Percentiles rank a stretch among this genome's conserved stretches.
Evolutionary conservation across 2,797 vertebrate species (phyloP).

Genomic region (Coracias cyanogaster): DNA sequence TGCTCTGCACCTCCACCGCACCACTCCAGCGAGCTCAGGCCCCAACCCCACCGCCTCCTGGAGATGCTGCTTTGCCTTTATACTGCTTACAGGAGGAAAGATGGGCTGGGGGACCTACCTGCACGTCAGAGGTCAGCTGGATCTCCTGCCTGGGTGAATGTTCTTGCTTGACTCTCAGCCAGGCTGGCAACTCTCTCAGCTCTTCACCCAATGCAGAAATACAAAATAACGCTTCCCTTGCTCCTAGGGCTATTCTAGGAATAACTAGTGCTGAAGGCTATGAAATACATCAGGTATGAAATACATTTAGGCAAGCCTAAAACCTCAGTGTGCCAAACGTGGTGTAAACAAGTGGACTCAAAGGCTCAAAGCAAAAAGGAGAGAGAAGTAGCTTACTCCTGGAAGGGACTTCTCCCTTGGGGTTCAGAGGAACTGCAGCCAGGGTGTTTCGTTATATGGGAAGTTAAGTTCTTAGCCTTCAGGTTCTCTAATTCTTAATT

Average conservation of each 20-base stretch:
- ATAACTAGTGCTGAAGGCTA: neutral
- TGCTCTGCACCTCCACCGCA: neutral
- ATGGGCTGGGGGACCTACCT: accelerated
- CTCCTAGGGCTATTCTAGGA: neutral
- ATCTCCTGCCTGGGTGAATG: neutral
- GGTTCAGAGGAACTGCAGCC: neutral
- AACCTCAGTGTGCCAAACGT: neutral
- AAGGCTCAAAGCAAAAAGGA: neutral
- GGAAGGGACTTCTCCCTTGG: neutral
- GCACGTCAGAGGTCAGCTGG: accelerated
- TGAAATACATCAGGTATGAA: neutral
- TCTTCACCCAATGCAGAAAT: accelerated
- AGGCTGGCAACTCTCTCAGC: neutral
- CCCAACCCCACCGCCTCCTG: neutral
- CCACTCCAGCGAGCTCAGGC: neutral
- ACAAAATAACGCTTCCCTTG: neutral
- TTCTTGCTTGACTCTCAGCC: neutral
- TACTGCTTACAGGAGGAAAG: accelerated
- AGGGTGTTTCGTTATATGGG: neutral
- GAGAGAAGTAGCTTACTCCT: neutral
- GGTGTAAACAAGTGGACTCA: neutral
- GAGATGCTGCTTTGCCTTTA: neutral
- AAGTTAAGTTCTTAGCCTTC: neutral
- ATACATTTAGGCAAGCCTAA: too few species aligned
- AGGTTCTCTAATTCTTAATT: neutral